Evolutionary conservation across 2,888 invertebrate species (phyloP), one percentile per base, ranked within the genome.

Genomic region (Diabrotica balteata): DNA sequence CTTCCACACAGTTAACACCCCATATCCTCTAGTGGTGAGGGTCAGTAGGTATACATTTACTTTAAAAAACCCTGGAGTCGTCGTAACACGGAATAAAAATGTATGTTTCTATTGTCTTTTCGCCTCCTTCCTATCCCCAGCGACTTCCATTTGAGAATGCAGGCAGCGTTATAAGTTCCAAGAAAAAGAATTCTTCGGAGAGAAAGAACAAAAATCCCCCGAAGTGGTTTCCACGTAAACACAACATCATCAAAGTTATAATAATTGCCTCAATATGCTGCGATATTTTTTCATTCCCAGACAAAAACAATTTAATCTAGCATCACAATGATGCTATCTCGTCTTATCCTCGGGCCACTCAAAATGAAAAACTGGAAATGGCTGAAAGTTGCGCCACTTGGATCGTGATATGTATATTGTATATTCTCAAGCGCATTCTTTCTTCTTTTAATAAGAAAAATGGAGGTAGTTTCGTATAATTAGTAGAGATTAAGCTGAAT

Each of bases 271-370:
- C 69, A 69, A 73, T 76, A 71, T 70, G 71, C 72, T 66, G 67
- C 69, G 71, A 69, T 73, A 74, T 74, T 67, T 75, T 75, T 74
- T 74, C 67, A 54, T 59, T 60, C 47, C 59, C 68, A 74, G 77
- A 78, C 75, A 78, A 79, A 80, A 80, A 80, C 80, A 80, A 81
- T 81, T 81, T 80, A 80, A 80, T 80, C 80, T 78, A 76, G 76
- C 80, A 78, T 78, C 77, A 78, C 76, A 80, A 80, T 78, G 79
- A 80, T 77, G 79, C 79, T 80, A 81, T 81, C 78, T 81, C 75
- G 76, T 71, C 73, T 78, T 79, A 78, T 78, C 79, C 78, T 70
- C 72, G 60, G 77, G 79, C 74, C 72, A 68, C 54, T 66, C 50
- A 64, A 67, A 62, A 68, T 59, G 64, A 59, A 69, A 63, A 66